Evolutionary conservation across 2,113 vertebrate genomes (phyloP).

Genomic region (Potamarius usumacintae): DNA sequence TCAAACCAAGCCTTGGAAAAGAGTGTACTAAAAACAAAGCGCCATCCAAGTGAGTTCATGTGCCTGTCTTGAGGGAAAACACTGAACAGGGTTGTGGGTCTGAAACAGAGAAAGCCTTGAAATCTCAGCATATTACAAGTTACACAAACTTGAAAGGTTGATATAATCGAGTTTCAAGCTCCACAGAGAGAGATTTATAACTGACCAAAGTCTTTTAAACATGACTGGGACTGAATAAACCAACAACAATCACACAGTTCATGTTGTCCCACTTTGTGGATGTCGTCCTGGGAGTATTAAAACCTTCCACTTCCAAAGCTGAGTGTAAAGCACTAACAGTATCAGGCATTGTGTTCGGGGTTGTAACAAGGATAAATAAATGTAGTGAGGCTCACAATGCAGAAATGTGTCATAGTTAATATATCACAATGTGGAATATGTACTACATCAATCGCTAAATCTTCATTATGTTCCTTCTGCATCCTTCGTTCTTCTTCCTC

Average conservation of each 20-base stretch:
- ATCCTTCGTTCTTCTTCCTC: no score
- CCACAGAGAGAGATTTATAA: neutral
- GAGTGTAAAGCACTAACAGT: neutral
- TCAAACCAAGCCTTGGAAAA: conserved; percentile 52
- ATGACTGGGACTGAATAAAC: neutral
- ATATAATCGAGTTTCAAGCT: conserved; percentile 8
- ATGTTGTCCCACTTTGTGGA: neutral
- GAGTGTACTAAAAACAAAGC: conserved; percentile 35
- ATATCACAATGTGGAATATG: neutral
- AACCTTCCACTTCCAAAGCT: neutral
- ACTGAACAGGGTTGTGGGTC: conserved; percentile 6
- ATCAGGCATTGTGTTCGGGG: neutral
- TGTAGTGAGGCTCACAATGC: neutral
- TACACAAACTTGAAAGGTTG: neutral
- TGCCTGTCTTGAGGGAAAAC: neutral
- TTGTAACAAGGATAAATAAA: neutral
- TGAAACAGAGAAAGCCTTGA: conserved; percentile 17
- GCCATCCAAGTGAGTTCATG: conserved; percentile 40
- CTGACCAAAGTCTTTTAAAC: neutral
- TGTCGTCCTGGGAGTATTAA: neutral
- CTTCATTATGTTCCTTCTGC: neutral
- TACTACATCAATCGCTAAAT: neutral
- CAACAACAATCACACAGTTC: neutral
- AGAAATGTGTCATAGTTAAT: neutral
- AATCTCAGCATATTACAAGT: conserved; percentile 26